phyloP scores from a whole-genome alignment of 2,113 vertebrate species.

The Motacilla alba region DNA sequence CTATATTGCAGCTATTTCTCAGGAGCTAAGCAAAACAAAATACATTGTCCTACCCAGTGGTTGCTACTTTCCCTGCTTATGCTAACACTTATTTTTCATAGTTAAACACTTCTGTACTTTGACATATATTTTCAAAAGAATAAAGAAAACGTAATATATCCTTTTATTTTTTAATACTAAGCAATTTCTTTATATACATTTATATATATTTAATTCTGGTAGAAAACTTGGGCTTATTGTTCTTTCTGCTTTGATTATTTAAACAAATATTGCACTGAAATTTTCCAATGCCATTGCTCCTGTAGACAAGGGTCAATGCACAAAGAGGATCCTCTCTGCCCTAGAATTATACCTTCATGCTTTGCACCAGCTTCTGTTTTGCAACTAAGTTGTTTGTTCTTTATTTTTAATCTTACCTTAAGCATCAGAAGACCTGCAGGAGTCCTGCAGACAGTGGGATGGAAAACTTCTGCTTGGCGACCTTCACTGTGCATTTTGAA shows the following conservation, averaged over 20 bases:
- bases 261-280: not conserved
- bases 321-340: not conserved
- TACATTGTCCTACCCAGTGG: not conserved
- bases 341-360: not conserved
- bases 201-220: not conserved
- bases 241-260: not conserved
- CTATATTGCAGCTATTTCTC: not conserved
- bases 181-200: not conserved
- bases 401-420: conserved; percentile 1
- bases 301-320: not conserved
- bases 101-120: not conserved
- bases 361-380: not conserved
- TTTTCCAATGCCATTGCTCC: not conserved
- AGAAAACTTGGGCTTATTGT: not conserved
- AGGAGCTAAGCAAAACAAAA: not conserved
- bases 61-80: not conserved
- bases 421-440: not conserved
- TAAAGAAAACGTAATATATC: not conserved
- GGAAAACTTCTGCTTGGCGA: not conserved
- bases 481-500: not conserved
- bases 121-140: not conserved
- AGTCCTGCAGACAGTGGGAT: not conserved
- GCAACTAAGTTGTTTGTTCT: not conserved
- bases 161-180: not conserved
- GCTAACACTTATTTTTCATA: not conserved